Conservation (phyloP, 1,140 invertebrate species). For the Musca vetustissima region DNA sequence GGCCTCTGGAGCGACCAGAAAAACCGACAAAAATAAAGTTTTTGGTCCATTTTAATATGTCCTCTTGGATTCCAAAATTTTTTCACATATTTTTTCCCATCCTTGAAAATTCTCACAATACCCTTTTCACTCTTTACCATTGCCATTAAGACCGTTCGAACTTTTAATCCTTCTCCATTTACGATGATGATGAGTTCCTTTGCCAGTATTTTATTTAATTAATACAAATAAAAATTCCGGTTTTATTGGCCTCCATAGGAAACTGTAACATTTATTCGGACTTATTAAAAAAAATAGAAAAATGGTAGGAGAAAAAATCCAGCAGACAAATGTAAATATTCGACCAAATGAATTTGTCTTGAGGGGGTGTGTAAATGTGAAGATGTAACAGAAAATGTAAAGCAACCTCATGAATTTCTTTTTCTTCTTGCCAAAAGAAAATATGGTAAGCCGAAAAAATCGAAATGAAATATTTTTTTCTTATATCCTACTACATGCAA, state of each 20-base stretch:
- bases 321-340: neutral
- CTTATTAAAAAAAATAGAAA: neutral
- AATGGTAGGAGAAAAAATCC: neutral
- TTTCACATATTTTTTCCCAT: too few species aligned
- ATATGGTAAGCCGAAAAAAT: neutral
- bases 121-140: too few species aligned
- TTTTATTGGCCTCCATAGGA: slow-evolving; percentile 4
- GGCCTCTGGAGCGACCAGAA: too few species aligned
- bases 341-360: neutral
- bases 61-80: too few species aligned
- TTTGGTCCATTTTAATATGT: too few species aligned
- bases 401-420: neutral
- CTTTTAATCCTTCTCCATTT: too few species aligned
- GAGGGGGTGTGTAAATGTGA: neutral
- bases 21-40: too few species aligned
- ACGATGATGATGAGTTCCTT: too few species aligned
- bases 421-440: too few species aligned
- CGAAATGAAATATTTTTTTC: neutral
- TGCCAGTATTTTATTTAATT: neutral
- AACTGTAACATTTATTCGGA: neutral
- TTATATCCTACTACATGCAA: neutral
- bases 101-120: too few species aligned
- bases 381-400: neutral
- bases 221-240: slow-evolving; percentile 2
- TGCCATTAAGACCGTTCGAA: too few species aligned